Conservation (phyloP, 1,140 invertebrate genomes). For the Ladona fulva region DNA sequence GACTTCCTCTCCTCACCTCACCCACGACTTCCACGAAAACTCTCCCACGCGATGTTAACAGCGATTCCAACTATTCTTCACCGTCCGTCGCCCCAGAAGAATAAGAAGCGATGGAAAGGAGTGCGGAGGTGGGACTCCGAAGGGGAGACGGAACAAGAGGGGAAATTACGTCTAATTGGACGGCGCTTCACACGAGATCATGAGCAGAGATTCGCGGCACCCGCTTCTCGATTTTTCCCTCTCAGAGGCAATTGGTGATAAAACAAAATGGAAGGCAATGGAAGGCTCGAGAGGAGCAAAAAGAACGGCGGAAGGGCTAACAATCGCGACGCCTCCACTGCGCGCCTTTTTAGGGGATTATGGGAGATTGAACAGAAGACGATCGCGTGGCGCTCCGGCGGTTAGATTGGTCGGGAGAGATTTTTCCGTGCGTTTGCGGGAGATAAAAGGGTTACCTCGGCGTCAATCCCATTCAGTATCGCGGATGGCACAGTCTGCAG, state of each 20-base stretch:
- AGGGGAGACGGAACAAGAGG: neutral
- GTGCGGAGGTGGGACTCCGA: neutral
- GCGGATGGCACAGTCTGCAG: no score
- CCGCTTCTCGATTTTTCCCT: neutral
- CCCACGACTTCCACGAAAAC: neutral
- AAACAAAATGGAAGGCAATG: no score
- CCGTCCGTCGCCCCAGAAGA: neutral
- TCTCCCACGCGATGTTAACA: neutral
- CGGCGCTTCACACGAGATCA: neutral
- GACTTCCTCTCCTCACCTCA: neutral
- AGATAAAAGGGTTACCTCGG: no score
- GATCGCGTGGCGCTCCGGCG: no score
- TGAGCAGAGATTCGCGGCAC: neutral
- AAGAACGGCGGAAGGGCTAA: no score
- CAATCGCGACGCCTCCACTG: no score
- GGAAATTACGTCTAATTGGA: neutral
- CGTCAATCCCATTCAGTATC: no score
- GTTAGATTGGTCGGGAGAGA: no score
- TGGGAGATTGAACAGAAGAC: no score
- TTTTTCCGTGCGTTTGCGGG: no score
- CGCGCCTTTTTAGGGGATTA: no score
- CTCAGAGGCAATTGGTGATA: neutral
- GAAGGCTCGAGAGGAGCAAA: no score
- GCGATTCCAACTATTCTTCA: neutral
- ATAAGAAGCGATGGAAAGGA: neutral